These are phyloP conservation scores for Callopanchax toddi DNA, from an alignment of 2,113 vertebrate genomes.

Conservation along the genomic window DNA sequence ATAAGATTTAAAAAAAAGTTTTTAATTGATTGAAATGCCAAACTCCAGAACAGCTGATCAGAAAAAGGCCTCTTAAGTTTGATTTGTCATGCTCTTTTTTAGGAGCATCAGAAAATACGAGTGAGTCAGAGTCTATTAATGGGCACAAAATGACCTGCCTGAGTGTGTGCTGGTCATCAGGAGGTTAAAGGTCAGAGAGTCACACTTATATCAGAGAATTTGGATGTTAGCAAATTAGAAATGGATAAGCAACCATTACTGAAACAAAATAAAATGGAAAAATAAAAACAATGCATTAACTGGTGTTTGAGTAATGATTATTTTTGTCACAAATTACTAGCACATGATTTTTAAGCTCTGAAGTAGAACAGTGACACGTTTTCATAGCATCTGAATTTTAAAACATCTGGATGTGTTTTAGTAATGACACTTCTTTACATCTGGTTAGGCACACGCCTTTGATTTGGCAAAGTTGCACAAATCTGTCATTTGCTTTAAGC, in stretches of 20 bases:
- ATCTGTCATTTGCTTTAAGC: too few relatives aligned
- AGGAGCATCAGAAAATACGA: not conserved
- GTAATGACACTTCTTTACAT: not conserved
- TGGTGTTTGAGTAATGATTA: too few relatives aligned
- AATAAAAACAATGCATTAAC: too few relatives aligned
- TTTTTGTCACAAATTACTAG: too few relatives aligned
- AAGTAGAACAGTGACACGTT: too few relatives aligned
- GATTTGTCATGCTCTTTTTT: not conserved
- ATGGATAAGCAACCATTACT: too few relatives aligned
- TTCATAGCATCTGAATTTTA: not conserved
- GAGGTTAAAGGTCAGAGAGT: not conserved
- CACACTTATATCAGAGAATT: not conserved
- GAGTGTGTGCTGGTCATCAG: not conserved
- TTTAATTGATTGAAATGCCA: too few relatives aligned
- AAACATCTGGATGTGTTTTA: not conserved
- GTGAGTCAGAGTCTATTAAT: not conserved
- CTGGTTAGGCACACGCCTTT: not conserved
- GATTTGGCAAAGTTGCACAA: not conserved
- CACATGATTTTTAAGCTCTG: too few relatives aligned
- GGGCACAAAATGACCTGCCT: not conserved
- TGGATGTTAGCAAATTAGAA: not conserved
- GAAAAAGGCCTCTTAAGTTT: not conserved
- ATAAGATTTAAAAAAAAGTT: too few relatives aligned
- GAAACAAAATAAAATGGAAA: too few relatives aligned
- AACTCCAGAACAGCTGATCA: too few relatives aligned